Conservation (phyloP, 2,888 invertebrate genomes). For the Sphaeridia pumilis region DNA sequence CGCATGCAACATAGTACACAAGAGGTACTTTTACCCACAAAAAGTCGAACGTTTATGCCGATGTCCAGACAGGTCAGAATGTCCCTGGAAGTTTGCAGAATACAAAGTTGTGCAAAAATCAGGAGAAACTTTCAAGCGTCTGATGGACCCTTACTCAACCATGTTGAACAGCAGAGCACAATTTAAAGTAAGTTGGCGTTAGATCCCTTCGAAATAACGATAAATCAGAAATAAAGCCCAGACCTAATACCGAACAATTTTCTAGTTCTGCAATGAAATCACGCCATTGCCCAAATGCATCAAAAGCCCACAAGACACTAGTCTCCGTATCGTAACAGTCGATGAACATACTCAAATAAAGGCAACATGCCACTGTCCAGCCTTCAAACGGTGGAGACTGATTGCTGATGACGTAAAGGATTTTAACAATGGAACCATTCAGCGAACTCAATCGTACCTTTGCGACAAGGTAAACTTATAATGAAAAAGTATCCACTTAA, state of each 20-base stretch:
- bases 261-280: constrained; percentile 14
- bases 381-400: constrained; percentile 11
- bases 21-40: constrained; percentile 49
- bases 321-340: background rate
- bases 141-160: constrained; percentile 38
- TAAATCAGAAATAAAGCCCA: too few relatives aligned
- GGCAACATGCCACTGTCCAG: constrained; percentile 8
- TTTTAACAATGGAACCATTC: constrained; percentile 36
- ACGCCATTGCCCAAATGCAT: constrained; percentile 9
- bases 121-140: constrained; percentile 34
- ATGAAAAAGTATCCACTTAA: background rate
- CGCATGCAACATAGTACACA: constrained; percentile 47
- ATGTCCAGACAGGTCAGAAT: constrained; percentile 46
- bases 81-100: constrained; percentile 42
- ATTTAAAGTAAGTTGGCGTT: constrained; percentile 45
- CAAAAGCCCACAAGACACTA: constrained; percentile 9
- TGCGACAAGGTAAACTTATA: constrained; percentile 39
- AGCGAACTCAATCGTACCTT: constrained; percentile 39
- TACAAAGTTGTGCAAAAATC: constrained; percentile 35
- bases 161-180: constrained; percentile 49
- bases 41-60: constrained; percentile 51
- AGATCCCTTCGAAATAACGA: background rate
- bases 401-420: constrained; percentile 4
- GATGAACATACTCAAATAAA: constrained; percentile 6
- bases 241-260: background rate